Conservation (phyloP, 2,797 vertebrate species). For the Cynopterus sphinx region DNA sequence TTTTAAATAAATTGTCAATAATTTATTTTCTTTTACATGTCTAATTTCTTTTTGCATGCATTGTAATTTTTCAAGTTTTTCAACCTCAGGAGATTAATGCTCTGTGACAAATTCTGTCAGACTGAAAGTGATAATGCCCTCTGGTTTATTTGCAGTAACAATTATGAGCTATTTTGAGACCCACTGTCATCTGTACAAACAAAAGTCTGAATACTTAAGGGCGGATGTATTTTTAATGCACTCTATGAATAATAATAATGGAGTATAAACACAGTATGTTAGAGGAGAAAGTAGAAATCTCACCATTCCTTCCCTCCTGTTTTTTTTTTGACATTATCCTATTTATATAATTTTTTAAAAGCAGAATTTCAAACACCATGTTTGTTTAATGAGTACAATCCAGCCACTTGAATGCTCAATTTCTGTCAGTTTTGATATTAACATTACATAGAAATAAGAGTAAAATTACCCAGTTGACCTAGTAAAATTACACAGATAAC, state of each 20-base stretch:
- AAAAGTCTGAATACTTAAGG: constrained; percentile 55
- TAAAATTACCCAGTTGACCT: not conserved
- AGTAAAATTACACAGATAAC: not conserved
- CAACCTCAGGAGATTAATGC: constrained; percentile 17
- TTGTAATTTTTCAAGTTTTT: constrained; percentile 30
- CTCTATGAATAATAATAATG: constrained; percentile 48
- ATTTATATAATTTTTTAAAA: constrained; percentile 11
- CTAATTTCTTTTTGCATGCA: constrained; percentile 30
- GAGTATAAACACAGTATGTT: constrained; percentile 17
- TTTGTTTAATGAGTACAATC: not conserved
- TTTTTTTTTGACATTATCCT: not conserved
- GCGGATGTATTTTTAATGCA: constrained; percentile 61
- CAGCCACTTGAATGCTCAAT: not conserved
- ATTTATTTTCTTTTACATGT: not conserved
- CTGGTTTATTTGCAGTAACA: constrained; percentile 47
- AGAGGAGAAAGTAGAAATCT: not conserved
- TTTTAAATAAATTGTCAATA: constrained; percentile 33
- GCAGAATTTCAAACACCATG: not conserved
- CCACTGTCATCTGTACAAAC: constrained; percentile 53
- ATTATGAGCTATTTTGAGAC: constrained; percentile 19
- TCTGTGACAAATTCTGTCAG: constrained; percentile 40
- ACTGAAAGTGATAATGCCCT: constrained; percentile 31
- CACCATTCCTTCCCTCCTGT: not conserved
- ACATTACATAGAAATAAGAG: not conserved
- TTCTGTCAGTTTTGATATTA: not conserved